Evolutionary conservation across 2,888 invertebrate genomes (phyloP).

Genomic region (Thalpophila matura): DNA sequence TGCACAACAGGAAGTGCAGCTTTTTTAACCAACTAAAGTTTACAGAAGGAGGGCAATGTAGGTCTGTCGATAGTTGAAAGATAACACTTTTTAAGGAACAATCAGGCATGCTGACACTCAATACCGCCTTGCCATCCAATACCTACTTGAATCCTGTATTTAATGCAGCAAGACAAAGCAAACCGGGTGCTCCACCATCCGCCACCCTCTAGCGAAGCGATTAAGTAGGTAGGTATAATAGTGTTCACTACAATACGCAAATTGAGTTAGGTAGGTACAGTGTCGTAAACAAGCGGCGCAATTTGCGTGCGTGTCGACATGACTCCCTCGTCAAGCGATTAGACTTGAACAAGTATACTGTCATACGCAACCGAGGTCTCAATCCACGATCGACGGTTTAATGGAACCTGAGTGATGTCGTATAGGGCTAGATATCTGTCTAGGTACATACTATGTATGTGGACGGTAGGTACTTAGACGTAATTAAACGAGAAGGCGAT

Average conservation of each 20-base stretch:
- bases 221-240: conserved; percentile 68
- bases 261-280: conserved; percentile 75
- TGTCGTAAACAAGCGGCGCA: conserved; percentile 76
- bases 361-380: conserved; percentile 71
- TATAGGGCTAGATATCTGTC: conserved; percentile 18
- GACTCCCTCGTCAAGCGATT: conserved; percentile 73
- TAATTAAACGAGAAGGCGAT: conserved; percentile 62
- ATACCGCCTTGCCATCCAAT: conserved; percentile 8
- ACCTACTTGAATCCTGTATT: conserved; percentile 17
- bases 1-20: conserved; percentile 7
- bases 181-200: conserved; percentile 22
- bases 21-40: conserved; percentile 6
- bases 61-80: neutral
- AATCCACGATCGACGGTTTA: conserved; percentile 69
- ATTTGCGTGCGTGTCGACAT: conserved; percentile 76
- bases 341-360: conserved; percentile 73
- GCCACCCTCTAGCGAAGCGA: conserved; percentile 55
- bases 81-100: conserved; percentile 8
- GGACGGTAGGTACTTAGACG: conserved; percentile 52
- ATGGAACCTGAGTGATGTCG: conserved; percentile 67
- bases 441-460: conserved; percentile 15
- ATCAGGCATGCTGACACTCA: neutral
- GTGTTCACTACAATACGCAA: conserved; percentile 67
- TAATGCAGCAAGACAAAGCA: conserved; percentile 38
- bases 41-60: neutral